Conservation (phyloP, 2,888 invertebrate species). For the Kuschelorhynchus macadamiae region DNA sequence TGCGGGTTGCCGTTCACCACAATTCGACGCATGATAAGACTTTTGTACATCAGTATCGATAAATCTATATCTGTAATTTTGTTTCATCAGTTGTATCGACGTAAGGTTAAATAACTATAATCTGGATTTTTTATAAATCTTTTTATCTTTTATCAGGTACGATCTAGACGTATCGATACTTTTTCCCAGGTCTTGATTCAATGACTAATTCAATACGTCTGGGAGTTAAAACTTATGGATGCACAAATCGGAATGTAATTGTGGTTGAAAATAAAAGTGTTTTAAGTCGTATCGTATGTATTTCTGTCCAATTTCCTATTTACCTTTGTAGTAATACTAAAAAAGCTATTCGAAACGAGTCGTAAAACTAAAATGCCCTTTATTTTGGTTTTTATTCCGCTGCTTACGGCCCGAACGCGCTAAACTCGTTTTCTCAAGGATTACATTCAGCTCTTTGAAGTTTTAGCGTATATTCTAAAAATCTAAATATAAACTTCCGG, state of each 20-base stretch:
- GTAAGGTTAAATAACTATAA: too few relatives aligned
- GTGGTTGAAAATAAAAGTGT: too few relatives aligned
- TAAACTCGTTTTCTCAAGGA: constrained; percentile 35
- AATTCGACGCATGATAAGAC: too few relatives aligned
- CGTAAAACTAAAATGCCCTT: constrained; percentile 25
- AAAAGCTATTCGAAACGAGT: constrained; percentile 7
- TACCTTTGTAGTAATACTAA: constrained; percentile 9
- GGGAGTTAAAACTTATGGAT: background rate
- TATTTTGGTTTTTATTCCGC: constrained; percentile 21
- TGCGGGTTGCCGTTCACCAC: too few relatives aligned
- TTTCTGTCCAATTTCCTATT: background rate
- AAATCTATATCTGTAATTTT: too few relatives aligned
- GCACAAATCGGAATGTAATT: background rate
- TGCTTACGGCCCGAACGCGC: constrained; percentile 15
- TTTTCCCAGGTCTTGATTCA: too few relatives aligned
- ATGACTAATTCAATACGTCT: background rate
- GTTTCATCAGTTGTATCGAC: too few relatives aligned
- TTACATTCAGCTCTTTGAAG: constrained; percentile 35
- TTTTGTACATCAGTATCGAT: too few relatives aligned
- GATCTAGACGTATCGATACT: too few relatives aligned
- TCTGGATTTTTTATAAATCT: too few relatives aligned
- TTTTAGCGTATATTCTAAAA: constrained; percentile 34
- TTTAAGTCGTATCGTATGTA: too few relatives aligned
- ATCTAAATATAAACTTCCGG: constrained; percentile 43
- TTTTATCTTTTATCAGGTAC: too few relatives aligned